Evolutionary conservation across 2,113 vertebrate genomes (phyloP).

Genomic region (Dromas ardeola): DNA sequence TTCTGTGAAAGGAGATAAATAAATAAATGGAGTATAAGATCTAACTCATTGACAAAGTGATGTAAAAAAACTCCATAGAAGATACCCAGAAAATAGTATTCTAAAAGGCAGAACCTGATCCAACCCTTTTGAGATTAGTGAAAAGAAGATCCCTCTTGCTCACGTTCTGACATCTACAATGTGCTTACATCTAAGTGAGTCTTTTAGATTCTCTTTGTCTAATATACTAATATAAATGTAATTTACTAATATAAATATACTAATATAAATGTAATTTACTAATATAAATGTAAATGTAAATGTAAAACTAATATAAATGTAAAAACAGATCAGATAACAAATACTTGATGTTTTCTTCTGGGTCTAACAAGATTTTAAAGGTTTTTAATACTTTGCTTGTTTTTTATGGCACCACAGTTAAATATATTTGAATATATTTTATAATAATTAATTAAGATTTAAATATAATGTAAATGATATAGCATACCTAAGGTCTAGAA

Average conservation of each 20-base stretch:
- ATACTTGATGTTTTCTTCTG: background rate
- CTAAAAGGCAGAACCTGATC: background rate
- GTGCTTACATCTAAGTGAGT: background rate
- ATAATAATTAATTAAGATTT: background rate
- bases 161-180: background rate
- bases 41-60: background rate
- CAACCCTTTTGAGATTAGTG: background rate
- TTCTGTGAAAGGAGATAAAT: background rate
- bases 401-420: background rate
- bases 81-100: background rate
- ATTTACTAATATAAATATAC: background rate
- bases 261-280: background rate
- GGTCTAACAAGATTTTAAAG: background rate
- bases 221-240: background rate
- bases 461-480: background rate
- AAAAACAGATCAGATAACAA: background rate
- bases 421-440: background rate
- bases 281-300: background rate
- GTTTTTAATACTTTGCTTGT: background rate
- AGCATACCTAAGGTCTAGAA: background rate
- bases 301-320: background rate
- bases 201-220: background rate
- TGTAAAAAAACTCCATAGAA: background rate
- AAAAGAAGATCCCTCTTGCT: background rate
- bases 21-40: background rate